Percentiles rank a stretch among this genome's conserved stretches.
Conservation (phyloP, 2,113 vertebrate genomes). For the Microcebus griseorufus region DNA sequence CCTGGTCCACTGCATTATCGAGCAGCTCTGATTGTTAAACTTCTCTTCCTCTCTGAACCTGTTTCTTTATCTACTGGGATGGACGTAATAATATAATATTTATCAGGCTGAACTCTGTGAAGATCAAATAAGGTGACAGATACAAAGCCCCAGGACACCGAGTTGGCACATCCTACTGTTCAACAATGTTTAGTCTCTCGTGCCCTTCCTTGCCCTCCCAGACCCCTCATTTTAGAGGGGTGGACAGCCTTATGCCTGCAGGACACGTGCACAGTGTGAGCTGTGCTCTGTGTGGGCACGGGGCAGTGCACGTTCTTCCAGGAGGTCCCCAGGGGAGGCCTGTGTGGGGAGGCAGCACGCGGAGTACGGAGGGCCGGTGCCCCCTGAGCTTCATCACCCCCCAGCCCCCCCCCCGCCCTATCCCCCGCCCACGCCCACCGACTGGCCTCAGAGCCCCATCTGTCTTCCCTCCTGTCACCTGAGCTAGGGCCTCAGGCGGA, state of each 20-base stretch:
- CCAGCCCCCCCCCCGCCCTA: background rate
- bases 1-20: accelerated
- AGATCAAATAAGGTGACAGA: background rate
- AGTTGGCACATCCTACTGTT: background rate
- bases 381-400: background rate
- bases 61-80: background rate
- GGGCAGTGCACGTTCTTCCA: accelerated
- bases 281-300: background rate
- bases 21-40: background rate
- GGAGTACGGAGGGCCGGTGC: background rate
- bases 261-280: accelerated
- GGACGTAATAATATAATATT: background rate
- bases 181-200: accelerated
- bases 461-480: conserved; percentile 78
- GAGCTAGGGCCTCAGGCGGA: conserved; percentile 70
- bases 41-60: background rate
- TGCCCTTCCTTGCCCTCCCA: background rate
- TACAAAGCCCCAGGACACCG: background rate
- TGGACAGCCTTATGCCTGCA: background rate
- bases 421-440: conserved; percentile 34
- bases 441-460: conserved; percentile 60
- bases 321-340: too few species aligned
- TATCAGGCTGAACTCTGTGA: background rate
- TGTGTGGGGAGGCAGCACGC: background rate
- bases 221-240: background rate